phyloP scores from a whole-genome alignment of 2,797 vertebrate genomes.

The Halcyon smyrnensis region DNA sequence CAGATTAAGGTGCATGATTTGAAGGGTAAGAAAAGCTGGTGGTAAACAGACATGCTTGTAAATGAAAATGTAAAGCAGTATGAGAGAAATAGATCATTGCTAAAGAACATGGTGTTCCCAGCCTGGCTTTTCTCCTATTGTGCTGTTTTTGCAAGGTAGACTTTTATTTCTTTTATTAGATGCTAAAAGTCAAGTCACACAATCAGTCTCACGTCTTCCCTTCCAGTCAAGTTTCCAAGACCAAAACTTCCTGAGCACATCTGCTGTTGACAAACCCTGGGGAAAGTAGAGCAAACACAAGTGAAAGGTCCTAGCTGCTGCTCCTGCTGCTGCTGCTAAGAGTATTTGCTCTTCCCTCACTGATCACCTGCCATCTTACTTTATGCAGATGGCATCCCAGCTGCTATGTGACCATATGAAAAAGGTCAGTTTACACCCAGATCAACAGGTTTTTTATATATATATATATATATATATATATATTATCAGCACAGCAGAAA shows the following conservation, averaged over 20 bases:
- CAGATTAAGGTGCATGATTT: not conserved
- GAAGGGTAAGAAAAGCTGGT: not conserved
- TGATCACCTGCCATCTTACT: conserved; percentile 71
- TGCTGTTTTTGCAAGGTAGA: not conserved
- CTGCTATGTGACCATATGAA: not conserved
- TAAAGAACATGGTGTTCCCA: not conserved
- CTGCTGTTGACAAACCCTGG: conserved; percentile 73
- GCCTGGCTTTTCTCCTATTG: not conserved
- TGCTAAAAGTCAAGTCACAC: not conserved
- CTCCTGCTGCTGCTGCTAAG: conserved; percentile 24
- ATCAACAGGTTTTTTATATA: not conserved
- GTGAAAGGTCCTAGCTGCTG: conserved; percentile 41
- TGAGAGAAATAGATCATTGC: not conserved
- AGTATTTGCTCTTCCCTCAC: conserved; percentile 68
- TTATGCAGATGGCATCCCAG: conserved; percentile 17
- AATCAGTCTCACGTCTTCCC: not conserved
- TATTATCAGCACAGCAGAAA: not conserved
- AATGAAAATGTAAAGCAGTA: not conserved
- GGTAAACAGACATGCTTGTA: not conserved
- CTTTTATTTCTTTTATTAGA: fast-evolving
- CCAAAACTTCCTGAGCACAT: conserved; percentile 77
- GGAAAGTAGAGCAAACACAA: conserved; percentile 77
- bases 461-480: not conserved
- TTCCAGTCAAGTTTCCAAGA: conserved; percentile 30
- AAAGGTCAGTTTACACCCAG: not conserved